phyloP scores from a whole-genome alignment of 2,113 vertebrate genomes.

The Cyprinodon tularosa region DNA sequence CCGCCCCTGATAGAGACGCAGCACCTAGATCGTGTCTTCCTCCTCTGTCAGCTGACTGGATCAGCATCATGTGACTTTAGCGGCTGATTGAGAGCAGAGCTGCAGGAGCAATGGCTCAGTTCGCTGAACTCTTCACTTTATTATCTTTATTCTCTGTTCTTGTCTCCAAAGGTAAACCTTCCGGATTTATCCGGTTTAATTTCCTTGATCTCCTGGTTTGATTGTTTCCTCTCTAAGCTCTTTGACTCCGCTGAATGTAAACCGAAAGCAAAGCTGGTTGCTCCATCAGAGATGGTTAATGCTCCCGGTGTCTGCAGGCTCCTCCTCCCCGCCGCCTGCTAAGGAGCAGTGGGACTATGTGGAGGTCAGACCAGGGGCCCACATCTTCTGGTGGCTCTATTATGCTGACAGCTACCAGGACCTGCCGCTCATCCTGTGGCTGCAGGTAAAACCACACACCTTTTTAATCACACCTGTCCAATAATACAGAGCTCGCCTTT shows the following conservation, averaged over 20 bases:
- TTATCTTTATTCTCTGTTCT: slow-evolving; percentile 8
- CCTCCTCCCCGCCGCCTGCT: slow-evolving; percentile 12
- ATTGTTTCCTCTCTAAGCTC: neutral
- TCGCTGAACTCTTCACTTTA: neutral
- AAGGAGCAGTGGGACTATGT: slow-evolving; percentile 90
- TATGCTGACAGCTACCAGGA: slow-evolving; percentile 82
- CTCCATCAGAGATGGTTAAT: no score
- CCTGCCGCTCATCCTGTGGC: slow-evolving; percentile 93
- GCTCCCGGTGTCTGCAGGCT: slow-evolving; percentile 40
- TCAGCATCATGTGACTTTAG: slow-evolving; percentile 59
- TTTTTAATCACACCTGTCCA: no score
- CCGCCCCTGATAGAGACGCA: no score
- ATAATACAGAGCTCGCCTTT: no score
- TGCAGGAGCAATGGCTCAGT: slow-evolving; percentile 35
- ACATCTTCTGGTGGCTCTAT: slow-evolving; percentile 99
- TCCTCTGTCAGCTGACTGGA: slow-evolving; percentile 63
- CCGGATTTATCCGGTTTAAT: neutral
- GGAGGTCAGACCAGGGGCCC: slow-evolving; percentile 86
- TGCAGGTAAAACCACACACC: slow-evolving; percentile 84
- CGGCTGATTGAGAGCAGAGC: neutral
- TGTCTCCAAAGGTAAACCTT: slow-evolving; percentile 42
- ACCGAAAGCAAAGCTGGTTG: slow-evolving; percentile 12
- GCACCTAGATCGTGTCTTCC: no score
- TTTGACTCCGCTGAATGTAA: neutral
- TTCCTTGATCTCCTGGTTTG: neutral